Percentiles rank a stretch among this genome's conserved stretches.
phyloP scores from a whole-genome alignment of 2,797 vertebrate genomes.

The Enteromius radiatus region DNA sequence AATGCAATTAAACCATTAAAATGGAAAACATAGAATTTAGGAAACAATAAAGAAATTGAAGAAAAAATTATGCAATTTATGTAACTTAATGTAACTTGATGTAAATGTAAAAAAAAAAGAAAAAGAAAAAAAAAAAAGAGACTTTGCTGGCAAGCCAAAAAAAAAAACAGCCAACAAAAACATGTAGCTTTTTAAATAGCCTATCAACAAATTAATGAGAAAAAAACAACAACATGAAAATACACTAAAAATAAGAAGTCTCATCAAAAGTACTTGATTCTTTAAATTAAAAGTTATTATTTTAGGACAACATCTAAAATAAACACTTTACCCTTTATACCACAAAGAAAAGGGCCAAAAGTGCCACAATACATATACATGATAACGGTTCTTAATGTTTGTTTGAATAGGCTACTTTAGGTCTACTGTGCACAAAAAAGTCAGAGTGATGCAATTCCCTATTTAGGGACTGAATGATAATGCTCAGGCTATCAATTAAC shows the following conservation, averaged over 20 bases:
- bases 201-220: not conserved
- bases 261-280: not conserved
- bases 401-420: not conserved
- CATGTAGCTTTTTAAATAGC: not conserved
- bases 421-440: not conserved
- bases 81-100: not conserved
- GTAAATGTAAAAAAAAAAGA: not conserved
- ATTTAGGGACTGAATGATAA: not conserved
- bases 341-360: not conserved
- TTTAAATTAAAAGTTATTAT: too few species aligned
- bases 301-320: not conserved
- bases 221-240: not conserved
- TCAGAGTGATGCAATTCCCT: not conserved
- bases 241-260: not conserved
- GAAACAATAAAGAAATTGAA: too few species aligned
- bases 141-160: not conserved
- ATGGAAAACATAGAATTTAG: too few species aligned
- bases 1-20: too few species aligned
- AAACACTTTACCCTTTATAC: not conserved
- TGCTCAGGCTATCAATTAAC: constrained; percentile 8
- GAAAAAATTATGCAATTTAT: not conserved
- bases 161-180: not conserved
- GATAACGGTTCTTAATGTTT: not conserved
- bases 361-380: not conserved
- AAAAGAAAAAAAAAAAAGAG: too few species aligned